Evolutionary conservation across 1,140 invertebrate species (phyloP).

Genomic region (Caerostris extrusa): DNA sequence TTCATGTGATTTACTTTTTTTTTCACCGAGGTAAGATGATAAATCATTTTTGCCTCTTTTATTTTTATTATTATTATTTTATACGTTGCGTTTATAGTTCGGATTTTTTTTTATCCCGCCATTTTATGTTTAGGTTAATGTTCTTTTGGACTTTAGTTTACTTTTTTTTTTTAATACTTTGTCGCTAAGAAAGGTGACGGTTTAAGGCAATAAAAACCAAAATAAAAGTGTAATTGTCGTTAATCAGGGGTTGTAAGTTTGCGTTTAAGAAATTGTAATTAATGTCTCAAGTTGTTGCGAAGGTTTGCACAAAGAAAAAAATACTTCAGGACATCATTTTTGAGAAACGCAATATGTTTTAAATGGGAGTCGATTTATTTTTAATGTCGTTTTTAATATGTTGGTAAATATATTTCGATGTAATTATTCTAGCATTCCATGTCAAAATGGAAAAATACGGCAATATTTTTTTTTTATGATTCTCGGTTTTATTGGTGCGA

Average conservation of each 20-base stretch:
- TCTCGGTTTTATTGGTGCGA: not conserved
- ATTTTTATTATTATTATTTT: not conserved
- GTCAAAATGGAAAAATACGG: not conserved
- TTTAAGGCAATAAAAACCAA: not conserved
- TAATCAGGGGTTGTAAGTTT: conserved; percentile 26
- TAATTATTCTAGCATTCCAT: not conserved
- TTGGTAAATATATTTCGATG: not conserved
- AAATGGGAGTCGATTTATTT: not conserved
- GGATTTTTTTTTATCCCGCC: too few species aligned
- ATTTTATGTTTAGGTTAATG: conserved; percentile 16
- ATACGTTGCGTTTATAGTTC: too few species aligned
- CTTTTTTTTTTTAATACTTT: not conserved
- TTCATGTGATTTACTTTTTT: conserved; percentile 59
- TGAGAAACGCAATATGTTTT: conserved; percentile 12
- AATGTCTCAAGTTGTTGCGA: not conserved
- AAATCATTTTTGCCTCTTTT: conserved; percentile 55
- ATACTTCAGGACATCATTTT: not conserved
- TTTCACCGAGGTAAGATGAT: not conserved
- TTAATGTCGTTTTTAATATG: conserved; percentile 23
- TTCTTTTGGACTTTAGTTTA: not conserved
- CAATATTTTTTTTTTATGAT: not conserved
- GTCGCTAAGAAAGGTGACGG: not conserved
- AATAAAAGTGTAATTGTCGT: not conserved
- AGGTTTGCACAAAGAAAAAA: not conserved
- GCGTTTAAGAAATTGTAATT: conserved; percentile 23